A percentile compares a stretch with the other conserved stretches of the same genome.
phyloP scores from a whole-genome alignment of 2,113 vertebrate genomes.

The Aptenodytes forsteri region DNA sequence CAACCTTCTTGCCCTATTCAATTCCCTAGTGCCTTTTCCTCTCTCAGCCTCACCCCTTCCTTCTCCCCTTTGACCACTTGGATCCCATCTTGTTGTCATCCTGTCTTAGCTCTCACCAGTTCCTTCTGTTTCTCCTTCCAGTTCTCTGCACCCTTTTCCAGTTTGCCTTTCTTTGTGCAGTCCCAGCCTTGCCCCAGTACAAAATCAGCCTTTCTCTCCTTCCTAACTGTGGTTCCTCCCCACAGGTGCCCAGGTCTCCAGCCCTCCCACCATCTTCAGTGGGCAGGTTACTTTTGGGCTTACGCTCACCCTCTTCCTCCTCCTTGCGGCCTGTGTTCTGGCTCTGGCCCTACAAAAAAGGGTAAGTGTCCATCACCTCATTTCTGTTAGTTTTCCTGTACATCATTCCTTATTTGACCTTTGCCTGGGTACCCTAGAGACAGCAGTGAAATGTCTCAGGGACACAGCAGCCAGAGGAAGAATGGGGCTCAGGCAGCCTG shows the following conservation, averaged over 20 bases:
- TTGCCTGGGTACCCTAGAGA: not conserved
- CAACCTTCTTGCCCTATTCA: not conserved
- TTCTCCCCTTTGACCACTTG: not conserved
- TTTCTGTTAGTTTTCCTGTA: not conserved
- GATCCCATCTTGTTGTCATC: not conserved
- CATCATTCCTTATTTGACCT: not conserved
- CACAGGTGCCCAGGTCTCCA: constrained; percentile 64
- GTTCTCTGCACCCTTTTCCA: not conserved
- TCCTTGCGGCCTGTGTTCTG: not conserved
- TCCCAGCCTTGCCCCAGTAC: not conserved
- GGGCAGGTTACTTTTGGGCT: constrained; percentile 46
- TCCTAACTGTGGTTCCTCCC: not conserved
- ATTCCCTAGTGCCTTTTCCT: not conserved
- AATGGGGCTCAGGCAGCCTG: not conserved
- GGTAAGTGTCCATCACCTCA: constrained; percentile 15
- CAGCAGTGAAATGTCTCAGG: not conserved
- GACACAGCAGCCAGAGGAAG: not conserved
- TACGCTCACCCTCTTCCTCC: constrained; percentile 34
- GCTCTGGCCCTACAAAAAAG: constrained; percentile 33
- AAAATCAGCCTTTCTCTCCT: not conserved
- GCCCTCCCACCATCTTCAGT: not conserved
- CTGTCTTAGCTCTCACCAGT: not conserved
- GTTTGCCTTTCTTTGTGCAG: not conserved
- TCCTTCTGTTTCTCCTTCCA: not conserved
- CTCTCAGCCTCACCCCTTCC: not conserved